Conservation (phyloP, 2,888 invertebrate genomes). For the Chalcis sispes region DNA sequence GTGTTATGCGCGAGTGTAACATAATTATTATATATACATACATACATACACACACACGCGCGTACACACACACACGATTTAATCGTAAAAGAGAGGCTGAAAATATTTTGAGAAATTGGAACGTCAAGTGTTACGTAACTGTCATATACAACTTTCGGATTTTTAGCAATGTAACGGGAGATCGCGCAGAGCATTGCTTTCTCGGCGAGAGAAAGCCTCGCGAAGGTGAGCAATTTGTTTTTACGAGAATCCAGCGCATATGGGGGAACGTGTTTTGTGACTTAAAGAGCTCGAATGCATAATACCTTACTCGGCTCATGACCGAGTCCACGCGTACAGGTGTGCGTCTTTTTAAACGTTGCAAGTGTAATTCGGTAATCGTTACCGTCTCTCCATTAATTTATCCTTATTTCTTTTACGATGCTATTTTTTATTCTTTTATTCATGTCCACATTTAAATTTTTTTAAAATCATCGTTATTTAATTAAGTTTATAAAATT, state of each 20-base stretch:
- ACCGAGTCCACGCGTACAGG: conserved; percentile 29
- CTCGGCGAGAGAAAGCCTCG: conserved; percentile 36
- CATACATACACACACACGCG: no score
- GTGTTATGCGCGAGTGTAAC: not conserved
- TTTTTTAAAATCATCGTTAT: no score
- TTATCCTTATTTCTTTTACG: no score
- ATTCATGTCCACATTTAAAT: not conserved
- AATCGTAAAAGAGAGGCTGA: conserved; percentile 3
- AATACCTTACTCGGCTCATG: conserved; percentile 23
- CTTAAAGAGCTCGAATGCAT: not conserved
- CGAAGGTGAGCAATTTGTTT: conserved; percentile 48
- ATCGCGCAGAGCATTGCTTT: conserved; percentile 19
- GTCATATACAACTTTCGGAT: conserved; percentile 37
- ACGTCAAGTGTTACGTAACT: conserved; percentile 6
- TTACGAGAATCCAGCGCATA: conserved; percentile 32
- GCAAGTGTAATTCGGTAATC: no score
- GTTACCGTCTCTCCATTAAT: no score
- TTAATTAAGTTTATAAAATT: no score
- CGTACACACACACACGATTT: no score
- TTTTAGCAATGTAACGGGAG: conserved; percentile 40
- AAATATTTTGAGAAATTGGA: conserved; percentile 33
- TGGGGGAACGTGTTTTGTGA: conserved; percentile 32
- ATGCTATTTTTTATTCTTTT: conserved; percentile 1
- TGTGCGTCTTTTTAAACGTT: not conserved
- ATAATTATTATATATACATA: conserved; percentile 23